Conservation (phyloP, 2,113 vertebrate genomes). For the Serilophus lunatus region DNA sequence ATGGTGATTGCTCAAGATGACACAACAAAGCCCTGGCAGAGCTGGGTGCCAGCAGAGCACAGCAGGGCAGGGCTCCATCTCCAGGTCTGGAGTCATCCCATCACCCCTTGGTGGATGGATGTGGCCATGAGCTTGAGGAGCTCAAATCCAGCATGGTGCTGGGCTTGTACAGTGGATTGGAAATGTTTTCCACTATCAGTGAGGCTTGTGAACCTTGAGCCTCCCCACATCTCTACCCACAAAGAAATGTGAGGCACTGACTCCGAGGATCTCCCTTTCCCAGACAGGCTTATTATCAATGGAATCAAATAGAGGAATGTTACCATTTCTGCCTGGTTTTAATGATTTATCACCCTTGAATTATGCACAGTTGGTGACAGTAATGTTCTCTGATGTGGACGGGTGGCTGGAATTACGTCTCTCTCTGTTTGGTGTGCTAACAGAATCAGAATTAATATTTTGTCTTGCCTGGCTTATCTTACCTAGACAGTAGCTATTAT, state of each 20-base stretch:
- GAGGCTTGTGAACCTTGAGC: not conserved
- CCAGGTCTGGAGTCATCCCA: not conserved
- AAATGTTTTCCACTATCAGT: not conserved
- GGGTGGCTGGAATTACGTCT: not conserved
- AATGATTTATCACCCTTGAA: not conserved
- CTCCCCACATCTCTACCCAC: not conserved
- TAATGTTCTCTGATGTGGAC: not conserved
- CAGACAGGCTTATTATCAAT: not conserved
- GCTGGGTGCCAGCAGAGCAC: not conserved
- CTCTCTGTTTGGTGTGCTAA: slow-evolving; percentile 38
- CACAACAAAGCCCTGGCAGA: not conserved
- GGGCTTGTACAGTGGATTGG: not conserved
- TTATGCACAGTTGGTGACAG: not conserved
- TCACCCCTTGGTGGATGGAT: not conserved
- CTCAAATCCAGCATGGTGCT: not conserved
- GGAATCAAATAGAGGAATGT: not conserved
- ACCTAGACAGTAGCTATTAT: not conserved
- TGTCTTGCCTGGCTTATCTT: slow-evolving; percentile 36
- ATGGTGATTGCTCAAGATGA: not conserved
- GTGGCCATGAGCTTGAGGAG: accelerated
- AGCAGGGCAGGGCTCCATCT: not conserved
- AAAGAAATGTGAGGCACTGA: not conserved
- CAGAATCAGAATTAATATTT: slow-evolving; percentile 38
- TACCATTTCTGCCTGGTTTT: not conserved
- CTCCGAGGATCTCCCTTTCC: not conserved